These are phyloP conservation scores for Conistra vaccinii DNA, from an alignment of 2,888 invertebrate genomes.

Conservation along the genomic window DNA sequence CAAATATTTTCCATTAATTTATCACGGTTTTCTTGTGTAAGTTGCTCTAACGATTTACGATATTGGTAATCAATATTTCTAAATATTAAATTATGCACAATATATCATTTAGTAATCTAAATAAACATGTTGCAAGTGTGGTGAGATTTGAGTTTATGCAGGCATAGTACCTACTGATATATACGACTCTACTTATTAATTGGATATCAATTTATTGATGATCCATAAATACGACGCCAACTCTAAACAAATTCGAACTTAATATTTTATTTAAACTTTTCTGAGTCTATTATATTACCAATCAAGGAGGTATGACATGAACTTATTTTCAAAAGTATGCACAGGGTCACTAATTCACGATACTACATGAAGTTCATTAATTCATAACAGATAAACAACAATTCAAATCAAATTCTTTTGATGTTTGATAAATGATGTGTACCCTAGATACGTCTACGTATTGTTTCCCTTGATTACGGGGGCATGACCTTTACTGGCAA, in stretches of 20 bases:
- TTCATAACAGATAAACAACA: conserved; percentile 62
- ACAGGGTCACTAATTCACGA: neutral
- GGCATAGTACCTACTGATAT: neutral
- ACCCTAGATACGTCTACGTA: conserved; percentile 19
- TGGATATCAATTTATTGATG: neutral
- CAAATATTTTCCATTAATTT: conserved; percentile 35
- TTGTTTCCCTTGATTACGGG: conserved; percentile 55
- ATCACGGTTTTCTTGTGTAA: conserved; percentile 34
- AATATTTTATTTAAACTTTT: neutral
- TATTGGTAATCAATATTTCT: conserved; percentile 24
- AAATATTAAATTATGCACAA: conserved; percentile 22
- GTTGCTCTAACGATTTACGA: conserved; percentile 19
- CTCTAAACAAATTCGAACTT: neutral
- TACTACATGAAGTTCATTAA: conserved; percentile 34
- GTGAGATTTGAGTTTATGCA: neutral
- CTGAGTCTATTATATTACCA: no score
- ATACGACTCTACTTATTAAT: neutral
- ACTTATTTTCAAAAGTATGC: conserved; percentile 4
- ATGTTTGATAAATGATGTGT: conserved; percentile 68
- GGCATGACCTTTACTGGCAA: conserved; percentile 59
- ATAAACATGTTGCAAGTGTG: conserved; percentile 27
- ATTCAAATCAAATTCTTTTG: conserved; percentile 64
- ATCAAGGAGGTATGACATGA: conserved; percentile 2
- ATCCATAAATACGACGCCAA: neutral
- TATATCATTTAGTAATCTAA: conserved; percentile 7